Conservation (phyloP, 2,888 invertebrate genomes). For the Hydriomena furcata region DNA sequence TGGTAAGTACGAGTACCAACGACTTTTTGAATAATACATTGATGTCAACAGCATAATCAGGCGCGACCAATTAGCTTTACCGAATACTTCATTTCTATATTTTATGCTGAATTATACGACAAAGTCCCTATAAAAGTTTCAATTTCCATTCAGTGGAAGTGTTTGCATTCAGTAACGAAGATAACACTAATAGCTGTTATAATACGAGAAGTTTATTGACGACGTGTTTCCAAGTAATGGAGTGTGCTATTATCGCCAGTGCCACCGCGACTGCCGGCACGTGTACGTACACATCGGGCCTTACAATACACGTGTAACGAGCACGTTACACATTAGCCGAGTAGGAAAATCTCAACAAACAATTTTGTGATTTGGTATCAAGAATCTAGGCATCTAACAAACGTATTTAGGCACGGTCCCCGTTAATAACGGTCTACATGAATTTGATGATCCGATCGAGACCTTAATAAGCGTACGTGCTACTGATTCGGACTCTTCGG, state of each 20-base stretch:
- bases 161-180: conserved; percentile 10
- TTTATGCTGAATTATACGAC: conserved; percentile 3
- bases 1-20: too few relatives aligned
- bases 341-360: conserved; percentile 26
- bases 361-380: neutral
- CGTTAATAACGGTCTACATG: conserved; percentile 56
- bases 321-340: conserved; percentile 36
- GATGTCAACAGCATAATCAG: neutral
- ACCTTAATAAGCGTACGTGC: conserved; percentile 71
- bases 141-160: conserved; percentile 14
- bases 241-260: conserved; percentile 49
- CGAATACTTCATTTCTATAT: conserved; percentile 12
- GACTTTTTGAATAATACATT: too few relatives aligned
- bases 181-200: conserved; percentile 41
- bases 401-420: conserved; percentile 36
- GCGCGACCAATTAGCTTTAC: neutral
- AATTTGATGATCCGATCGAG: conserved; percentile 56
- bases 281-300: conserved; percentile 41
- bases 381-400: conserved; percentile 13
- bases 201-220: conserved; percentile 49
- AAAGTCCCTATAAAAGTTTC: conserved; percentile 11
- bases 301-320: conserved; percentile 45
- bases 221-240: conserved; percentile 52
- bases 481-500: conserved; percentile 48
- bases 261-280: conserved; percentile 37